Evolutionary conservation across 2,797 vertebrate species (phyloP), one percentile per base, ranked within the genome.

Genomic region (Pseudomugil tenellus): DNA sequence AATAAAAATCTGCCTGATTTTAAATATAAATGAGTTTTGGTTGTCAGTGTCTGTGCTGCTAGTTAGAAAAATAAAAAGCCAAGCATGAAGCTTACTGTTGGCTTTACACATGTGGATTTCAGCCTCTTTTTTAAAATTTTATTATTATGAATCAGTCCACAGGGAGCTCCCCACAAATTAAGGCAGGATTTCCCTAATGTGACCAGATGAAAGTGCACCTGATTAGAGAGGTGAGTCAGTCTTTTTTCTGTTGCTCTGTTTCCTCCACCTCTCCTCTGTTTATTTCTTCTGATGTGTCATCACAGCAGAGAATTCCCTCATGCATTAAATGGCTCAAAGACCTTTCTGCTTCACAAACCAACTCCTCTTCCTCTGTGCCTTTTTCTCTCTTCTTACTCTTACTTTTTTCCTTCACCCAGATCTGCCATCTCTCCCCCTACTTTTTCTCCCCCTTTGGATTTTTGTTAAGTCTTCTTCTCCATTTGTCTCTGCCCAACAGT

Each of bases 261-360:
- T 70, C 78, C 72, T 67, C 62, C 26, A 1, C 64, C 41, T 67
- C 26, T 83, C 49, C 61, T 76, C 64, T 63, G 71, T 79, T 59
- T 74, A 67, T 72, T 80, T 70, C 67, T 63, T 74, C 70, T 70
- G 67, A 80, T 78, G 81, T 78, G 81, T 86, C 83, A 80, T 70
- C 75, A 66, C 77, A 67, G 77, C 77, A 51, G 54, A 85, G 74
- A 84, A 85, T 80, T 87, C 84, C 71, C 77, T 79, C 51, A 60
- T 58, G 84, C 70, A 66, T 77, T 81, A 71, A 80, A 84, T 39
- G 69, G 77, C 75, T 81, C 72, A 84, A 69, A 85, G 76, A 83
- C 79, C 80, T 86, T 85, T 86, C 76, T 79, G 81, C 83, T 79
- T 84, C 72, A 74, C 11, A 51, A 76, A 70, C 70, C 70, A 57